A percentile compares a stretch with the other conserved stretches of the same genome.
Evolutionary conservation across 2,888 invertebrate species (phyloP).

Genomic region (Encarsia formosa): DNA sequence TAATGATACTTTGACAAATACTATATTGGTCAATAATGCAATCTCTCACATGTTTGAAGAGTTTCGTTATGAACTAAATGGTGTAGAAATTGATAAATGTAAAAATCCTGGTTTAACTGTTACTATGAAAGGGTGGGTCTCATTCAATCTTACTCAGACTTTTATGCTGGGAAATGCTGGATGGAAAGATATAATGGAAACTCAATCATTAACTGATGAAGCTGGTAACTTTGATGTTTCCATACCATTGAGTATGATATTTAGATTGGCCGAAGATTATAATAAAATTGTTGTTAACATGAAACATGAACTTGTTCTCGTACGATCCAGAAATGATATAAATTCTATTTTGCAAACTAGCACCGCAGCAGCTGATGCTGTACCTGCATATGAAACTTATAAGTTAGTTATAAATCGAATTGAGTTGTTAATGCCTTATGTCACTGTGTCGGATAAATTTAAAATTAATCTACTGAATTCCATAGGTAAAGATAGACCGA

Average conservation of each 20-base stretch:
- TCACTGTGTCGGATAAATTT: slow-evolving; percentile 10
- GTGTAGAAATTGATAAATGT: too few species aligned
- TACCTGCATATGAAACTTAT: slow-evolving; percentile 33
- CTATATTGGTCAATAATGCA: too few species aligned
- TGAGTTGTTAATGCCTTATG: slow-evolving; percentile 29
- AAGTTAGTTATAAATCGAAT: slow-evolving; percentile 31
- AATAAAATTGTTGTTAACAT: slow-evolving; percentile 13
- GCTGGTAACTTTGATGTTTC: slow-evolving; percentile 36
- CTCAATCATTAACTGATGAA: slow-evolving; percentile 19
- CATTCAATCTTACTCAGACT: too few species aligned
- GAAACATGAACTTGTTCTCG: slow-evolving; percentile 33
- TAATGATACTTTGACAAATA: too few species aligned
- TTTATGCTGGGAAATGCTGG: too few species aligned
- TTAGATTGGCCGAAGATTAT: slow-evolving; percentile 21
- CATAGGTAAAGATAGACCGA: slow-evolving; percentile 35
- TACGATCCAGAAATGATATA: slow-evolving; percentile 35
- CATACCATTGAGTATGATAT: slow-evolving; percentile 39
- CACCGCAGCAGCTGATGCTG: neutral
- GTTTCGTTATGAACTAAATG: too few species aligned
- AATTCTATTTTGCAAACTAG: slow-evolving; percentile 32
- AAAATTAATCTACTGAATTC: slow-evolving; percentile 32
- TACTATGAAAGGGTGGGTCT: too few species aligned
- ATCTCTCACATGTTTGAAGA: too few species aligned
- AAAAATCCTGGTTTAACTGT: too few species aligned
- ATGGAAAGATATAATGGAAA: too few species aligned